Evolutionary conservation across 2,888 invertebrate genomes (phyloP), one percentile per base, ranked within the genome.

Genomic region (Chouioia cunea): DNA sequence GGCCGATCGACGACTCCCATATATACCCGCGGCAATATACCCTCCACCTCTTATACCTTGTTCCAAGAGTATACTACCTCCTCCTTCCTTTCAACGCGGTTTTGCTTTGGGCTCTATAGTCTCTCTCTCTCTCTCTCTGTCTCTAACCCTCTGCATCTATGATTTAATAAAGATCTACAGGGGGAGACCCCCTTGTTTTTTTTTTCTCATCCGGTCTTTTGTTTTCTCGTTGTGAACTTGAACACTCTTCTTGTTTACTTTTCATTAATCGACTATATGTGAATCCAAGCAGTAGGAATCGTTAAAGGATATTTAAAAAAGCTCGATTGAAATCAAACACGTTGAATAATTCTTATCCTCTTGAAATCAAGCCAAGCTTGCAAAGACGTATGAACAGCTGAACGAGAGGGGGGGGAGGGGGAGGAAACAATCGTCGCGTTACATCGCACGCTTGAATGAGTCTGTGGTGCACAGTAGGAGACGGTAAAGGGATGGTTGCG

Each of bases 161-260:
- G 22, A 58, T 65, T 58, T 52, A 50, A 65, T 48, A 65, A 65
- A 27, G 36, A 47, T 18, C 6, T 15, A 8, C 27, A 48, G 23
- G 27, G 56, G 47, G n/a, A n/a, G n/a, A n/a, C 27, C n/a, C 53
- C 4, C 36, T 23, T 44, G 3, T 43, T 20, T 43, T 6, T 20
- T 18, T 47, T 6, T 59, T 22, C 22, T 59, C 59, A 47, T 59
- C n/a, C 6, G 0, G n/a, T 12, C 14, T 14, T 44, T 44, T 57
- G n/a, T 57, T 57, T 18, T 20, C 44, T 46, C 22, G 15, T 15
- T 22, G 47, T 44, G 4, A 57, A 44, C 8, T 43, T 43, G 36
- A 36, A 36, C 36, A 36, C 36, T 27, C 8, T 36, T 36, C 6
- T 36, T 36, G 36, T 36, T 36, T 36, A 36, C 8, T 36, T 36